Base-by-base conservation (phyloP, 2,113 vertebrate genomes). In the Syngnathoides biaculeatus region DNA sequence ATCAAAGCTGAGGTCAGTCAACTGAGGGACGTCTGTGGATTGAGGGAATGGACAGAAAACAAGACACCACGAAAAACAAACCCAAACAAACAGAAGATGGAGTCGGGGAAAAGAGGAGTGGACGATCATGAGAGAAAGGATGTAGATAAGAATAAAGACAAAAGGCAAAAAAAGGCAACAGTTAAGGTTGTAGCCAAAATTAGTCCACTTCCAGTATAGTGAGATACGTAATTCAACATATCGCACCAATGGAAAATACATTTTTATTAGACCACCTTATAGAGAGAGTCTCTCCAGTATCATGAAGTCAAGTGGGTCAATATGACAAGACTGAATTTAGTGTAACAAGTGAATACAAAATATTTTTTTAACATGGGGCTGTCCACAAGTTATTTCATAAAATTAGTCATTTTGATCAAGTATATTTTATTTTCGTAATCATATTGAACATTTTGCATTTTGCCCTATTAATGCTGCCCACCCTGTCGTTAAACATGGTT, bases 1-100 rank as follows among this genome's bases (percentile, higher is more conserved):
- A 87, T 94, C 91, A 90, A 96, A 97, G 91, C 89, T 94, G 91
- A 99, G 91, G 88, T 98, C 97, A 70, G 94, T 95, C 91, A 97
- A 92, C 80, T 94, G 92, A 81, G 97, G 97, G 75, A 99, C 89
- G 61, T 95, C 97, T 98, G 81, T 13, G 58, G 20, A 88, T 30
- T 11, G 60, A 74, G 80, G 71, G 68, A 15, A 20, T 26, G 17
- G 27, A 19, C 12, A 0, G 17, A 65, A 20, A 65, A 61, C 24
- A 62, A 20, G 55, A 38, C 42, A 55, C 35, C 42, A 63, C 35
- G 57, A 53, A 27, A 65, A 65, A 53, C 1, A 53, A 71, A 42
- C 66, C 26, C 65, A 69, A 62, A 63, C 61, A 71, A 53, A 71
- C 22, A 24, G 38, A 43, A 69, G 19, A 52, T 48, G 62, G 50